Evolutionary conservation across 2,113 vertebrate genomes (phyloP), one percentile per base, ranked within the genome.

Genomic region (Cercocebus atys): DNA sequence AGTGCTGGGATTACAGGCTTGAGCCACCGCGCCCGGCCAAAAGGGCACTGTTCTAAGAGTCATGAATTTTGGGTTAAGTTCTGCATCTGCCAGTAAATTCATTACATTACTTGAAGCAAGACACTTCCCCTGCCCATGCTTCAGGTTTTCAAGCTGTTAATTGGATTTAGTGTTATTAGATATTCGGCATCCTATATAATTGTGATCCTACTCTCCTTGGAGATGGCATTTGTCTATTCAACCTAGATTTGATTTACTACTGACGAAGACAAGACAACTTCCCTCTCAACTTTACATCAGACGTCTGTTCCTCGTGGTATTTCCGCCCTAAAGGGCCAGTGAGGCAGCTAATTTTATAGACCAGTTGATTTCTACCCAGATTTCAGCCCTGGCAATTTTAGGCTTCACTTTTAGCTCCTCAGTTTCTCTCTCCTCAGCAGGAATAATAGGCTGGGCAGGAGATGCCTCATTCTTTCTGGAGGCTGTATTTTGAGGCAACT

Each of bases 401-500:
- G 30, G 35, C 14, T 94, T 95, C 38, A 70, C n/a, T 93, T 85
- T 82, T 25, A 84, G 32, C 88, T 86, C 20, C 38, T 90, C 55
- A 50, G 8, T 78, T 93, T 94, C 83, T 75, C 50, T 72, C 2
- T 88, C 40, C 43, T 93, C n/a, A 66, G 73, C 17, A 81, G 47
- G 30, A 90, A 88, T 81, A 93, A 72, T 40, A 92, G 78, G 81
- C 76, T 76, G 30, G 43, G 45, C 25, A 64, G 22, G 40, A 16
- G 59, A 78, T 84, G 57, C 6, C 55, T 96, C 68, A 93, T 88
- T 93, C 72, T 95, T 94, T 55, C 94, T 82, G 57, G 25, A 93
- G 61, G 72, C 86, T 93, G 30, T 79, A 90, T 75, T 96, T 97
- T 88, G 78, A 97, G 32, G 82, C 73, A 93, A 95, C 75, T 88